A percentile compares a stretch with the other conserved stretches of the same genome.
phyloP scores from a whole-genome alignment of 1,140 invertebrate species.

The Odontomachus brunneus region DNA sequence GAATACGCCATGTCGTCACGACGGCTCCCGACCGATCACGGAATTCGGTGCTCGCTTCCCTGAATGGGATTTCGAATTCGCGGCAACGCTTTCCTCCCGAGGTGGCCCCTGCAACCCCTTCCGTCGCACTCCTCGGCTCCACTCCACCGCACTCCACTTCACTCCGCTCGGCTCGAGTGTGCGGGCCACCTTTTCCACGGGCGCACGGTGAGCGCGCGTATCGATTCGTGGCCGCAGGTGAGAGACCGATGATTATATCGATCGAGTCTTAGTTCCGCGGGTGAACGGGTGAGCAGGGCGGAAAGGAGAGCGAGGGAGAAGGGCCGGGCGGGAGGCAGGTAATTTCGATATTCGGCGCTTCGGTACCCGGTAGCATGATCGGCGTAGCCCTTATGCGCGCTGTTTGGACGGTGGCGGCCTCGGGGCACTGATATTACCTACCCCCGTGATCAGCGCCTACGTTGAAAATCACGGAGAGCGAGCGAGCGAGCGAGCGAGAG shows the following conservation, averaged over 20 bases:
- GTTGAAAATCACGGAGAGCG: constrained; percentile 75
- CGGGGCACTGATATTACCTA: constrained; percentile 81
- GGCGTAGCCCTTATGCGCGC: constrained; percentile 72
- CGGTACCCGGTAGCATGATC: constrained; percentile 81
- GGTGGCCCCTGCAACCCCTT: neutral
- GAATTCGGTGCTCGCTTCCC: constrained; percentile 42
- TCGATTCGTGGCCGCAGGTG: constrained; percentile 78
- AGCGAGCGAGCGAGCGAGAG: constrained; percentile 41
- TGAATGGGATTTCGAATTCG: constrained; percentile 49
- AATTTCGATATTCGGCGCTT: constrained; percentile 81
- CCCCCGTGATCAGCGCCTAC: constrained; percentile 78
- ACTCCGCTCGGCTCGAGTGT: constrained; percentile 9
- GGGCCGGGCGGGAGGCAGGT: constrained; percentile 63
- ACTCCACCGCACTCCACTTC: neutral
- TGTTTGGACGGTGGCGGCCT: constrained; percentile 66
- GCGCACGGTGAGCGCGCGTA: constrained; percentile 50
- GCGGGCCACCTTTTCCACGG: constrained; percentile 62
- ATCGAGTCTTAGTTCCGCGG: constrained; percentile 70
- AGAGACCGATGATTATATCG: constrained; percentile 84
- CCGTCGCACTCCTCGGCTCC: neutral
- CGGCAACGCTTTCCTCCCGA: constrained; percentile 37
- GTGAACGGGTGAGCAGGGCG: neutral
- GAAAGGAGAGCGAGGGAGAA: too few relatives aligned
- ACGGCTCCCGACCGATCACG: neutral
- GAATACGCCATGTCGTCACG: too few relatives aligned